These are phyloP conservation scores for Drosophila nr. fundita DNA, from an alignment of 2,888 invertebrate genomes.

Conservation along the genomic window DNA sequence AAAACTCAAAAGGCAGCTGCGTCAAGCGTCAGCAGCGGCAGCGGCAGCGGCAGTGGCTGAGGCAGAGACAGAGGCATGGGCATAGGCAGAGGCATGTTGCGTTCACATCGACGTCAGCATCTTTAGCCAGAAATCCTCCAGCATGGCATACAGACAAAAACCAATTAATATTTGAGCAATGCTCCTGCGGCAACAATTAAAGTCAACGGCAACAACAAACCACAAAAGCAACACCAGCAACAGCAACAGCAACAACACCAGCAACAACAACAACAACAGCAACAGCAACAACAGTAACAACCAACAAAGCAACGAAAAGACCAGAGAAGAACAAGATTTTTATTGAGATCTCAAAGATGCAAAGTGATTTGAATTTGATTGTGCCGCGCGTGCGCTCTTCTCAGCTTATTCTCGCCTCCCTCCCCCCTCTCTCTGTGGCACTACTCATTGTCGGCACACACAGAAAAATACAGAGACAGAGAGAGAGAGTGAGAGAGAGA, in stretches of 20 bases:
- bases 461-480: not conserved
- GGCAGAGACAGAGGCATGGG: not conserved
- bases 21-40: slow-evolving; percentile 21
- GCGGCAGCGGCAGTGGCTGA: slow-evolving; percentile 2
- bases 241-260: slow-evolving; percentile 22
- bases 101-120: slow-evolving; percentile 24
- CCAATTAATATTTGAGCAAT: slow-evolving; percentile 83
- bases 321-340: slow-evolving; percentile 62
- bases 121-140: slow-evolving; percentile 71
- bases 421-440: not conserved
- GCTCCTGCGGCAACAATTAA: slow-evolving; percentile 84
- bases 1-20: slow-evolving; percentile 49
- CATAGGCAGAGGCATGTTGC: not conserved
- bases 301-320: slow-evolving; percentile 7
- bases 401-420: not conserved
- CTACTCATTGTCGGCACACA: slow-evolving; percentile 39
- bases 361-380: slow-evolving; percentile 82
- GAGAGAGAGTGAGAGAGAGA: not conserved
- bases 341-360: slow-evolving; percentile 84
- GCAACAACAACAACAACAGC: slow-evolving; percentile 2
- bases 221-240: slow-evolving; percentile 34
- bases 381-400: slow-evolving; percentile 71
- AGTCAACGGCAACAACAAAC: slow-evolving; percentile 66
- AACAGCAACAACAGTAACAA: not conserved
- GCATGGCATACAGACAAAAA: slow-evolving; percentile 66